Conservation (phyloP, 2,113 vertebrate genomes). For the Calyptomena viridis region DNA sequence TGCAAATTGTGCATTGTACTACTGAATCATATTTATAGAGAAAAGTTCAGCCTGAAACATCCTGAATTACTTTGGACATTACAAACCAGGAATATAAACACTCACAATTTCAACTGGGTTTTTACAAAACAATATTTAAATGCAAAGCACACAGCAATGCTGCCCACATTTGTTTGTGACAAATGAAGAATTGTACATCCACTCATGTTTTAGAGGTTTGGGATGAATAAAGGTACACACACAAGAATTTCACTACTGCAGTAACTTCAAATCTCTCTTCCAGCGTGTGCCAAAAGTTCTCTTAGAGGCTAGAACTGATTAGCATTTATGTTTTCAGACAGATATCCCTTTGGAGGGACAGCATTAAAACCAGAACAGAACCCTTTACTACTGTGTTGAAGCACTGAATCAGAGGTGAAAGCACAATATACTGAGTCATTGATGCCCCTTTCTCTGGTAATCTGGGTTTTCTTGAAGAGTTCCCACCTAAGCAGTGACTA, state of each 20-base stretch:
- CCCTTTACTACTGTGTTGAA: neutral
- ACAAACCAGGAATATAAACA: neutral
- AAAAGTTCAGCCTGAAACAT: neutral
- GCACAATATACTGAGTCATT: neutral
- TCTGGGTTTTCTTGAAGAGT: conserved; percentile 15
- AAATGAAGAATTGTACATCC: neutral
- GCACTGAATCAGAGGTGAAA: conserved; percentile 21
- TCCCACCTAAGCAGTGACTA: neutral
- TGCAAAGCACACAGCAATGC: neutral
- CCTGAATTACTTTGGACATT: neutral
- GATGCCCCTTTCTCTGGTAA: neutral
- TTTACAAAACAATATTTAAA: neutral
- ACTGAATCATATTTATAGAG: neutral
- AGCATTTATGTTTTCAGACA: neutral
- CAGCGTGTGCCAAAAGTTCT: neutral
- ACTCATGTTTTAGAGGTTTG: neutral
- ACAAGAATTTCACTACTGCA: neutral
- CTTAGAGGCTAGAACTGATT: neutral
- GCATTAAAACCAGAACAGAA: neutral
- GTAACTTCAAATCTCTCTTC: neutral
- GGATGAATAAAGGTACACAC: neutral
- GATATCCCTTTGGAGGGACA: neutral
- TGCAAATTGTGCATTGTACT: neutral
- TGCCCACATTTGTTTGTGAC: neutral
- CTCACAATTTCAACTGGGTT: neutral